Evolutionary conservation across 2,888 invertebrate species (phyloP).

Genomic region (Enoplolaimus lenunculus): DNA sequence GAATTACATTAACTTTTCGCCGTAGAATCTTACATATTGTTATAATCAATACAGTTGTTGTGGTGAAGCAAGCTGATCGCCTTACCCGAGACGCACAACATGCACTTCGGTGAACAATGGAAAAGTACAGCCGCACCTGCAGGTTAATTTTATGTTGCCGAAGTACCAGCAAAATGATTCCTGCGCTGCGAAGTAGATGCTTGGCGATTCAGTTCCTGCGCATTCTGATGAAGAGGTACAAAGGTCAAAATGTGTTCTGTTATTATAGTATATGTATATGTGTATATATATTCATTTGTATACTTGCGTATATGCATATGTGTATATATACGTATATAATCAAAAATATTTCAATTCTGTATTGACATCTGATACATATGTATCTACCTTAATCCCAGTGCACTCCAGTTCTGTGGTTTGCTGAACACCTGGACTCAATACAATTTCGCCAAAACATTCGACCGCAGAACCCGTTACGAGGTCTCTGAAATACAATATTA

Average conservation of each 20-base stretch:
- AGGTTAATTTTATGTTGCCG: conserved; percentile 74
- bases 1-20: too few relatives aligned
- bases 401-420: not conserved
- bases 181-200: conserved; percentile 90
- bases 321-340: too few relatives aligned
- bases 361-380: too few relatives aligned
- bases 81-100: conserved; percentile 95
- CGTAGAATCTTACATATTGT: too few relatives aligned
- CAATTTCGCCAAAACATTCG: not conserved
- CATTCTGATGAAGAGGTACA: conserved; percentile 64
- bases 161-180: conserved; percentile 83
- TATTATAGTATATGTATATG: too few relatives aligned
- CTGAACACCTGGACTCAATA: not conserved
- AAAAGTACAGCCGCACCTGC: conserved; percentile 76
- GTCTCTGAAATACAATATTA: too few relatives aligned
- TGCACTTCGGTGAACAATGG: conserved; percentile 93
- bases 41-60: too few relatives aligned
- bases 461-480: not conserved
- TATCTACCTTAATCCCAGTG: not conserved
- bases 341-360: too few relatives aligned
- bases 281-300: too few relatives aligned
- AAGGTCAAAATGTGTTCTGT: too few relatives aligned
- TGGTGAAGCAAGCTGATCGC: conserved; percentile 83
- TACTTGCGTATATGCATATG: too few relatives aligned
- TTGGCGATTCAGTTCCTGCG: conserved; percentile 75